Base-by-base conservation (phyloP, 2,113 vertebrate genomes). In the Catharus fuscescens region DNA sequence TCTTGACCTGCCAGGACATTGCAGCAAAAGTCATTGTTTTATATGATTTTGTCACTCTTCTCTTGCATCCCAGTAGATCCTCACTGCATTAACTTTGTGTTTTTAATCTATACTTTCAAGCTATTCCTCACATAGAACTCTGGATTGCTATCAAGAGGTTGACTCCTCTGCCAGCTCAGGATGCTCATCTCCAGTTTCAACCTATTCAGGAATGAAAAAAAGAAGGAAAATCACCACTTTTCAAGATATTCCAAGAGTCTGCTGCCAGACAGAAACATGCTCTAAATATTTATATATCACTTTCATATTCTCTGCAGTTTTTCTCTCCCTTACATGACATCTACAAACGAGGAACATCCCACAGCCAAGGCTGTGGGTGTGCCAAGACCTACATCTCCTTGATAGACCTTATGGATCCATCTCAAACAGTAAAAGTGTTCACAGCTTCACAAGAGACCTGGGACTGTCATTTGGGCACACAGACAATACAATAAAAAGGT, bases 31-130 rank as follows among this genome's bases (percentile, higher is more conserved):
- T 26, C 9, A 26, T 6, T 38, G 25, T 52, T 81, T 84, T 59
- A 15, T 31, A 21, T 0, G 0, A 70, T n/a, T 2, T 0, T 3
- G 0, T 20, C 47, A 26, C 26, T 87, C 31, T 71, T 50, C 52
- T 62, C 64, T 56, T 74, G 44, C 11, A 45, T 44, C 44, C 19
- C 12, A 67, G n/a, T 3, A 12, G 21, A 56, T 26, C 53, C 66
- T 56, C 42, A 61, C 40, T 48, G 70, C 48, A 64, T n/a, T 67
- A 47, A 60, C n/a, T 82, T 50, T 40, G 50, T 23, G 12, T 61
- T 87, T 93, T 81, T 60, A 57, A 50, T 36, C 44, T 19, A 31
- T 62, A 48, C 24, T 81, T n/a, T 48, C 76, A 95, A 73, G 48
- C 19, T 87, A 24, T 91, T 69, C 78, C 70, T 91, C 2, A 0